These are phyloP conservation scores for Euleptes europaea DNA, from an alignment of 2,113 vertebrate species.

Conservation along the genomic window DNA sequence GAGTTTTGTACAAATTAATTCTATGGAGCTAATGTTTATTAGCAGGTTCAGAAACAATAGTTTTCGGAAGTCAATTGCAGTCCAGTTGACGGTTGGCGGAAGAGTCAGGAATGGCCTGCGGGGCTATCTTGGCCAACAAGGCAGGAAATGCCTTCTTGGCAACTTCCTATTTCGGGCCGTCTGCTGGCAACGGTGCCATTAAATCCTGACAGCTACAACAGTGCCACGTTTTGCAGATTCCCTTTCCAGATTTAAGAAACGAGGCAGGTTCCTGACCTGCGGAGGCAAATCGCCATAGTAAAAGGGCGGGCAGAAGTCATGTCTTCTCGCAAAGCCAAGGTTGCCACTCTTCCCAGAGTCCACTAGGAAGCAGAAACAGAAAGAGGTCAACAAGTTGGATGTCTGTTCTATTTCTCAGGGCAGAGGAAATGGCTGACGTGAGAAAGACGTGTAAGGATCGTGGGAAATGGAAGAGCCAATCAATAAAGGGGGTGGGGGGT, in stretches of 20 bases:
- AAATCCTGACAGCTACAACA: slow-evolving; percentile 16
- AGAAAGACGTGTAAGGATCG: background rate
- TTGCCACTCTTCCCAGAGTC: background rate
- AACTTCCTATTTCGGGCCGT: slow-evolving; percentile 44
- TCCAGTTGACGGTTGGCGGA: slow-evolving; percentile 56
- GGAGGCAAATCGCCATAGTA: background rate
- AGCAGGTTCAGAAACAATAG: slow-evolving; percentile 65
- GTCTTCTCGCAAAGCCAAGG: background rate
- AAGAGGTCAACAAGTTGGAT: background rate
- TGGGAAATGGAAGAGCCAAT: background rate
- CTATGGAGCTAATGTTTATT: slow-evolving; percentile 63
- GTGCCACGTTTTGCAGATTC: slow-evolving; percentile 13
- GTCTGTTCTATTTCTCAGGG: background rate
- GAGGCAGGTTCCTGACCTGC: background rate
- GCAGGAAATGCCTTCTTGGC: slow-evolving; percentile 47
- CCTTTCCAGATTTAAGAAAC: background rate
- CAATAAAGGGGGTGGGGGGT: too few relatives aligned
- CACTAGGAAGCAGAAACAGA: background rate
- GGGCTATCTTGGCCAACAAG: background rate
- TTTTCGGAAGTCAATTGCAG: slow-evolving; percentile 63
- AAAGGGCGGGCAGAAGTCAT: background rate
- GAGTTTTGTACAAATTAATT: slow-evolving; percentile 70
- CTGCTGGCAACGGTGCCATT: slow-evolving; percentile 25
- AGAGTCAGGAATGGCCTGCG: slow-evolving; percentile 54
- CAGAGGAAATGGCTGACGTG: background rate